Conservation (phyloP, 2,888 invertebrate genomes). For the Hydrotaea cyrtoneurina region DNA sequence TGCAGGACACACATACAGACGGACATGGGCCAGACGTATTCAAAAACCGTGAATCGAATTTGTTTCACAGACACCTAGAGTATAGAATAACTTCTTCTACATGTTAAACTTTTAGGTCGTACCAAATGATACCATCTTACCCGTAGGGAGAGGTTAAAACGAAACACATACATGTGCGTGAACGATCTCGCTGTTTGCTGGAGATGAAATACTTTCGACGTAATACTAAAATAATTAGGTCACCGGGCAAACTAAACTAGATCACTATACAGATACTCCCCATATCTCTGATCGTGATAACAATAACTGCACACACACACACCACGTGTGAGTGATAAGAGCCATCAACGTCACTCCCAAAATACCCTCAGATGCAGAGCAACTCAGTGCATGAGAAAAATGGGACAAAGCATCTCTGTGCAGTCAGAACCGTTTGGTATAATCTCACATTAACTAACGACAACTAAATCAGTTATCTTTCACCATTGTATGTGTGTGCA, state of each 20-base stretch:
- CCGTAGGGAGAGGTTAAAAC: too few relatives aligned
- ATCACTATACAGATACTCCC: not conserved
- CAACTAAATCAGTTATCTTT: not conserved
- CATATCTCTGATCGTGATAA: slow-evolving; percentile 1
- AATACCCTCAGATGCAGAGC: not conserved
- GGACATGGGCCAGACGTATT: too few relatives aligned
- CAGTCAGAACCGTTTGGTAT: not conserved
- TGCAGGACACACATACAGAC: too few relatives aligned
- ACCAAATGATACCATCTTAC: too few relatives aligned
- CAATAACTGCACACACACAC: not conserved
- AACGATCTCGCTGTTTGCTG: not conserved
- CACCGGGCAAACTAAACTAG: slow-evolving; percentile 20
- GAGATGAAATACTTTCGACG: not conserved
- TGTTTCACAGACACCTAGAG: too few relatives aligned
- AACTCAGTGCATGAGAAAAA: not conserved
- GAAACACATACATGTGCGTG: too few relatives aligned
- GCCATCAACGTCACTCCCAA: not conserved
- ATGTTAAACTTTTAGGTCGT: too few relatives aligned
- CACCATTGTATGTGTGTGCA: not conserved
- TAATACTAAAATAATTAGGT: slow-evolving; percentile 27
- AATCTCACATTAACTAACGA: not conserved
- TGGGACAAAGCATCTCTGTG: not conserved
- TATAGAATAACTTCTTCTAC: too few relatives aligned
- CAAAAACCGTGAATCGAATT: too few relatives aligned
- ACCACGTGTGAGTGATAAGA: not conserved